Percentiles rank a stretch among this genome's conserved stretches.
phyloP scores from a whole-genome alignment of 2,888 invertebrate species.

The Limenitis camilla region DNA sequence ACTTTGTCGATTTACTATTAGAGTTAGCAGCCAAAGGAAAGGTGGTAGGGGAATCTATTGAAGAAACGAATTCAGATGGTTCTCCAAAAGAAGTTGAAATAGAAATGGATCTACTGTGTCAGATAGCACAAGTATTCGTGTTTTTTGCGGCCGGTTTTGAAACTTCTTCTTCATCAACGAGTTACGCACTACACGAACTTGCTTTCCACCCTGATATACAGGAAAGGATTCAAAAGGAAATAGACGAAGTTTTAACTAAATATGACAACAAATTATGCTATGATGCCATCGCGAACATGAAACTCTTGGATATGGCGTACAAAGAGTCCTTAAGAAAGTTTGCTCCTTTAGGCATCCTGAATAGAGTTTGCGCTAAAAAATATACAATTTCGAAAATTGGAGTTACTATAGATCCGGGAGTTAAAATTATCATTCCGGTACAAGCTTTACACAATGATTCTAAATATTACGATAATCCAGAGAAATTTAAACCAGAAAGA shows the following conservation, averaged over 20 bases:
- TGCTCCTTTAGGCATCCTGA: constrained; percentile 42
- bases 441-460: constrained; percentile 50
- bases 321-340: constrained; percentile 49
- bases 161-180: constrained; percentile 59
- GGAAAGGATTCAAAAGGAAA: constrained; percentile 44
- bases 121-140: constrained; percentile 48
- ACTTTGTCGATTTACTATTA: constrained; percentile 39
- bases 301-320: constrained; percentile 38
- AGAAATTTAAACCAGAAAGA: constrained; percentile 42
- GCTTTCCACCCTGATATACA: constrained; percentile 55
- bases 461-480: constrained; percentile 45
- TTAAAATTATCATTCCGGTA: constrained; percentile 45
- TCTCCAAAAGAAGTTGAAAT: constrained; percentile 36
- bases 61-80: constrained; percentile 39
- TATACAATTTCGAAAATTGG: constrained; percentile 36
- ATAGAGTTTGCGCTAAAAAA: constrained; percentile 39
- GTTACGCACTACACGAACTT: constrained; percentile 49
- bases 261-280: constrained; percentile 47
- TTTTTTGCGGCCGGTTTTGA: constrained; percentile 66
- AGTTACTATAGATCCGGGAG: constrained; percentile 46
- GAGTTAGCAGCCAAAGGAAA: constrained; percentile 40
- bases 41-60: constrained; percentile 46
- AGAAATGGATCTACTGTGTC: constrained; percentile 37
- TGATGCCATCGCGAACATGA: constrained; percentile 47
- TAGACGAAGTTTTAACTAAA: constrained; percentile 43